Base-by-base conservation (phyloP, 2,113 vertebrate genomes). In the Lichenostomus cassidix region DNA sequence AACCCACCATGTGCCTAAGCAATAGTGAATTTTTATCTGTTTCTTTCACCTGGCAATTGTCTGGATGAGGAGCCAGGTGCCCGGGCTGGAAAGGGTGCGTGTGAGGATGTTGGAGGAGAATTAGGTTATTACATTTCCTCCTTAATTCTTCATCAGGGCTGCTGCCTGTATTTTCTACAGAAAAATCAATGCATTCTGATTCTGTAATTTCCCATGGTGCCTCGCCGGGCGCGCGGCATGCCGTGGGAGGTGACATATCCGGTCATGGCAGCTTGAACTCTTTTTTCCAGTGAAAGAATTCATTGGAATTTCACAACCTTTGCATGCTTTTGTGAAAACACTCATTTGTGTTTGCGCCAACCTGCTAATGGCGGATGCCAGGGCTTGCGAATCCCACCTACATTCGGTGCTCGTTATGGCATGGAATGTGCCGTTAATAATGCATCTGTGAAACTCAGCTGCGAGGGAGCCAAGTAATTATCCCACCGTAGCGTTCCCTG, bases 381-480 rank as follows among this genome's bases (percentile, higher is more conserved):
- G 95, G 97, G 98, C 98, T 98, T 97, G 99, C 83, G 98, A 98
- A 98, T 98, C 98, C 98, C 98, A 98, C 98, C 98, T 98, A 98
- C 98, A 97, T 97, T 98, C 97, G 92, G 97, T 97, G 97, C 98
- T 98, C 97, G 97, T 98, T 98, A 98, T 97, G 98, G 98, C 98
- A 98, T 97, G 98, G 99, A 98, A 98, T 98, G 98, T 98, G 98
- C 98, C 94, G 98, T 98, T 99, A 99, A 99, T 99, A 99, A 98
- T 99, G 99, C 99, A 99, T 99, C 99, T 99, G 98, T 98, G 99
- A 99, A 98, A 99, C 99, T 99, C 99, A 99, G 99, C 99, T 99
- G 99, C 97, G 98, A 99, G 99, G 99, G 98, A 99, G 99, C 98
- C 97, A 98, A 99, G 98, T 99, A 99, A 99, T 99, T 99, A 99